A percentile compares a stretch with the other conserved stretches of the same genome.
Conservation (phyloP, 2,888 invertebrate genomes). For the Clunio marinus region DNA sequence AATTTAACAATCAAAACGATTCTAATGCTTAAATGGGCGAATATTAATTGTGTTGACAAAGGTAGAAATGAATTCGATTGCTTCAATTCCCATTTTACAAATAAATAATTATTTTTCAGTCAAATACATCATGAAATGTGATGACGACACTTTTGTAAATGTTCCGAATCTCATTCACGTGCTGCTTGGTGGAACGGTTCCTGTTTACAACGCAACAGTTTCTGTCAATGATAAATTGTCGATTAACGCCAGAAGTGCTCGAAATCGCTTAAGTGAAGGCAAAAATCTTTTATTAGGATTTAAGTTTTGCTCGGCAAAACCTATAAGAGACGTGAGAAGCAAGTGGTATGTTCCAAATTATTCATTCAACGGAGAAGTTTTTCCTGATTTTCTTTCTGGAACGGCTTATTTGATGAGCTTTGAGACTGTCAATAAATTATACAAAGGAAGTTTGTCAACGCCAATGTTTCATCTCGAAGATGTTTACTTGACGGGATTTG, state of each 20-base stretch:
- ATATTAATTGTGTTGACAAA: constrained; percentile 59
- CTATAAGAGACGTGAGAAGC: constrained; percentile 66
- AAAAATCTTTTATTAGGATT: constrained; percentile 65
- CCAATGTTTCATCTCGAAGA: constrained; percentile 74
- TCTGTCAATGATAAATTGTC: constrained; percentile 46
- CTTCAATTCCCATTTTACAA: not conserved
- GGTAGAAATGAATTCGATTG: too few species aligned
- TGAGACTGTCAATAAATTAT: constrained; percentile 62
- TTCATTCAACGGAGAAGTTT: constrained; percentile 66
- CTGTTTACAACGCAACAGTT: constrained; percentile 49
- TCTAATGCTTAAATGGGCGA: constrained; percentile 78
- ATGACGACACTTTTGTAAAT: constrained; percentile 83
- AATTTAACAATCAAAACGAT: constrained; percentile 82
- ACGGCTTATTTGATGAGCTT: constrained; percentile 73
- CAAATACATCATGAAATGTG: constrained; percentile 74
- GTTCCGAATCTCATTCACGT: constrained; percentile 61
- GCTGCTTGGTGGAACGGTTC: constrained; percentile 51
- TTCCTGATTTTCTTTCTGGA: constrained; percentile 78
- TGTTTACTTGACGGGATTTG: constrained; percentile 68
- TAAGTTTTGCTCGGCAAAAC: constrained; percentile 72
- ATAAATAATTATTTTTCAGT: too few species aligned
- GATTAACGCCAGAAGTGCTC: constrained; percentile 44
- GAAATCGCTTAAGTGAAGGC: constrained; percentile 47
- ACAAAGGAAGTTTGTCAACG: constrained; percentile 62
- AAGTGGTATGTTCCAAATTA: constrained; percentile 83